Evolutionary conservation across 2,797 vertebrate genomes (phyloP).

Genomic region (Tragopan temminckii): DNA sequence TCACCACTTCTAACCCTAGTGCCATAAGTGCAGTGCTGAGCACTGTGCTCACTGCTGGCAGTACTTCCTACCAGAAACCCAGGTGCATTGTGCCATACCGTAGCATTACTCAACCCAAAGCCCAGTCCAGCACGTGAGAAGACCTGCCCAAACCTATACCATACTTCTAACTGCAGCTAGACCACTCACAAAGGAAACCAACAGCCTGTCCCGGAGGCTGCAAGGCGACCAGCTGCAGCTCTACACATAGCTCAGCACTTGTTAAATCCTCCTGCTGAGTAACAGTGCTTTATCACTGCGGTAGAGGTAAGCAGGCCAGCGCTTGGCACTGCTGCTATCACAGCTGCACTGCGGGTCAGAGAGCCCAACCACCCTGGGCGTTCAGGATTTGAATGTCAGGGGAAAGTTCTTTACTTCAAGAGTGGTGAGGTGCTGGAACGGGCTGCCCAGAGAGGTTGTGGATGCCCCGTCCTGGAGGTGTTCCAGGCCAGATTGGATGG

Average conservation of each 20-base stretch:
- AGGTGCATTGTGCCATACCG: neutral
- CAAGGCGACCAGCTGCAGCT: neutral
- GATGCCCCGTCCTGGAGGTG: too few species aligned
- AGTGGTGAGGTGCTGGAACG: too few species aligned
- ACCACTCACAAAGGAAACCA: neutral
- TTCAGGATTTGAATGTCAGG: too few species aligned
- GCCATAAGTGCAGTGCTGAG: neutral
- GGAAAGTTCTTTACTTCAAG: too few species aligned
- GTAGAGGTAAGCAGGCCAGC: neutral
- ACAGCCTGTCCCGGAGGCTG: neutral
- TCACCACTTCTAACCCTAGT: neutral
- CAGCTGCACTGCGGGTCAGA: neutral
- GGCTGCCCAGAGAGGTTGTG: too few species aligned
- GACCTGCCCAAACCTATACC: neutral
- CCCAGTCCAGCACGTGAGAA: neutral
- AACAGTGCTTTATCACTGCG: neutral
- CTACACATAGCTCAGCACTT: neutral
- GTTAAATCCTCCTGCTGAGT: neutral
- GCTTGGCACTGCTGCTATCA: neutral
- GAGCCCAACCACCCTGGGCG: rapidly evolving
- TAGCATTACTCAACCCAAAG: neutral
- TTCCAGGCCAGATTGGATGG: too few species aligned
- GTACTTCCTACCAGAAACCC: neutral
- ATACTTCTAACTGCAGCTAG: neutral
- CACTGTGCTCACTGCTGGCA: rapidly evolving